phyloP scores from a whole-genome alignment of 2,797 vertebrate species.

The Otolemur crassicaudatus region DNA sequence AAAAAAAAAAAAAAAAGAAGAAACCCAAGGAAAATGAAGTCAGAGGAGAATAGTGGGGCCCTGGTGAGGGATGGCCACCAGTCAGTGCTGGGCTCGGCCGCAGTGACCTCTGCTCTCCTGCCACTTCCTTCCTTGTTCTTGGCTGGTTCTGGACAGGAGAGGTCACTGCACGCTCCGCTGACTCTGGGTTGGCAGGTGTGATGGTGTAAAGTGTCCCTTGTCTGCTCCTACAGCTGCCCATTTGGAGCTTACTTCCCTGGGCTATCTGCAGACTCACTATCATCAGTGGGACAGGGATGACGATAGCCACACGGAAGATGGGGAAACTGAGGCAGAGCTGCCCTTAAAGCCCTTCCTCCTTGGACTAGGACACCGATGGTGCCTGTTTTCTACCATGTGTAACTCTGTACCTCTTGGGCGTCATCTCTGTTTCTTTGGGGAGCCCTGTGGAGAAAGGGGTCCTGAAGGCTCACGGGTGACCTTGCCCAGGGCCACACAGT shows the following conservation, averaged over 20 bases:
- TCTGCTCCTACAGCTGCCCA: neutral
- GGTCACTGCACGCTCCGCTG: neutral
- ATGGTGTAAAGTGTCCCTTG: neutral
- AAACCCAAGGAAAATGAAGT: neutral
- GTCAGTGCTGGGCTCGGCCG: fast-evolving
- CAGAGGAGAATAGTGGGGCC: neutral
- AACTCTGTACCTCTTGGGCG: neutral
- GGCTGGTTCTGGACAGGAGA: neutral
- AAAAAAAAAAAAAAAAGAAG: no score
- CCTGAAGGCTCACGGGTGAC: neutral
- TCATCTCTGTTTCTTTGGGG: fast-evolving
- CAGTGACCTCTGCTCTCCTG: fast-evolving
- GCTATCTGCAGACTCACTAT: fast-evolving
- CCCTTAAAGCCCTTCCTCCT: neutral
- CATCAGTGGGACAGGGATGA: neutral
- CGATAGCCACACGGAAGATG: fast-evolving
- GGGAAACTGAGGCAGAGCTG: neutral
- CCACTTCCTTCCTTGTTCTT: neutral
- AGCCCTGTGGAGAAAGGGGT: neutral
- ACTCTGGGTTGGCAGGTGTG: neutral
- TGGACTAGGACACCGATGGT: fast-evolving
- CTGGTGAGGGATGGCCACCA: fast-evolving
- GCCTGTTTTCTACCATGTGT: fast-evolving
- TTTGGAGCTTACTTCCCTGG: fast-evolving
- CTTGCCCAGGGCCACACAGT: neutral